These are phyloP conservation scores for Lordiphosa fenestrarum DNA, from an alignment of 2,888 invertebrate genomes.

Conservation along the genomic window DNA sequence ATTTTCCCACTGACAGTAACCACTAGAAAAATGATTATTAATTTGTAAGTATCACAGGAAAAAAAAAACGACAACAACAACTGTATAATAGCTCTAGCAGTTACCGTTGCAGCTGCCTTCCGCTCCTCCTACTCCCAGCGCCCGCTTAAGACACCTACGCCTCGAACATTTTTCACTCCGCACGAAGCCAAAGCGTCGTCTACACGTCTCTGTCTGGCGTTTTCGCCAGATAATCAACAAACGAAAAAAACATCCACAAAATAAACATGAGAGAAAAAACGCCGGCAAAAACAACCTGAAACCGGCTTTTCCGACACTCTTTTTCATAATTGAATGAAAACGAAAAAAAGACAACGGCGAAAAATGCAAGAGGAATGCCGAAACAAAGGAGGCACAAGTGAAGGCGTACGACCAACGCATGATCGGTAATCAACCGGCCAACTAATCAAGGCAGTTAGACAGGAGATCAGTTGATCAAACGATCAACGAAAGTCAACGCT, in stretches of 20 bases:
- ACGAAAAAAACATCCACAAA: conserved; percentile 28
- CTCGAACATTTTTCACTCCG: conserved; percentile 38
- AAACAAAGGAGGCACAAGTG: conserved; percentile 50
- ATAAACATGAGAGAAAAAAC: conserved; percentile 49
- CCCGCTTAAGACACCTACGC: conserved; percentile 43
- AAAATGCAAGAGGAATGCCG: conserved; percentile 55
- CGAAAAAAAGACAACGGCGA: conserved; percentile 5
- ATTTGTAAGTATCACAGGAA: conserved; percentile 25
- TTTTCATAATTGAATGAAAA: conserved; percentile 38
- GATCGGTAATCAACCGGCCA: conserved; percentile 15
- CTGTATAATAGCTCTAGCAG: conserved; percentile 37
- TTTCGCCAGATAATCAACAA: conserved; percentile 39
- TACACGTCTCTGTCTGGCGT: conserved; percentile 36
- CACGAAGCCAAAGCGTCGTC: conserved; percentile 47
- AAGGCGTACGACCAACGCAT: conserved; percentile 49
- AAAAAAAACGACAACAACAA: conserved; percentile 4
- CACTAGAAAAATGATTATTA: conserved; percentile 35
- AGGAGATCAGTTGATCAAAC: conserved; percentile 48
- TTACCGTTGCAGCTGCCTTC: conserved; percentile 22
- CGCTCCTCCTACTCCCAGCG: not conserved
- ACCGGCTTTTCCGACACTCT: conserved; percentile 58
- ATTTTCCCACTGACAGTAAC: conserved; percentile 17
- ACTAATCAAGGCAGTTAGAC: conserved; percentile 54
- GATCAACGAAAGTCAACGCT: conserved; percentile 63
- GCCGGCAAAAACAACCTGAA: conserved; percentile 54